Percentiles rank a stretch among this genome's conserved stretches.
phyloP scores from a whole-genome alignment of 2,113 vertebrate species.

The human region GRCh38 chr3:55612501-55613000 shows the following conservation, averaged over 20 bases:
- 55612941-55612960: background rate
- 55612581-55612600: background rate
- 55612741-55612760: background rate
- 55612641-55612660: background rate
- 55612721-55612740: background rate
- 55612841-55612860: background rate
- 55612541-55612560: background rate
- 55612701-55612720: background rate
- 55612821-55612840: background rate
- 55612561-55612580: background rate
- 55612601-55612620: background rate
- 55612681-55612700: background rate
- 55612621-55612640: background rate
- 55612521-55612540: background rate
- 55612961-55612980: slow-evolving; percentile 43
- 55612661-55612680: background rate
- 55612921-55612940: background rate
- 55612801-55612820: slow-evolving; percentile 2
- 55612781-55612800: background rate
- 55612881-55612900: background rate
- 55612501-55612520: background rate
- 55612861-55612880: slow-evolving; percentile 1
- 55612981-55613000: background rate
- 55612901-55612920: background rate
- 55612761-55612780: background rate